Evolutionary conservation across 1,140 invertebrate species (phyloP).

Genomic region (Xylocopa sonorina): DNA sequence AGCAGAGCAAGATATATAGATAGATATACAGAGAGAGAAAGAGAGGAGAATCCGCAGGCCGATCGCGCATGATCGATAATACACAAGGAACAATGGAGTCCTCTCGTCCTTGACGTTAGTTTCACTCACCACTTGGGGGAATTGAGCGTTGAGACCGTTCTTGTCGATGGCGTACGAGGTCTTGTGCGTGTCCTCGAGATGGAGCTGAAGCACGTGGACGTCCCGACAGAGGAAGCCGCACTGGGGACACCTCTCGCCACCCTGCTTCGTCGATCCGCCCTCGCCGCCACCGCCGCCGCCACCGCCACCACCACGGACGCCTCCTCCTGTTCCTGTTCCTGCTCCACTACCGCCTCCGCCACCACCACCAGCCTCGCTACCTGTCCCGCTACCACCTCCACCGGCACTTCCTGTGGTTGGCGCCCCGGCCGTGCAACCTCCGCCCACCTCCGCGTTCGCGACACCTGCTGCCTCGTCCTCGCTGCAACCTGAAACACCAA

Average conservation of each 20-base stretch:
- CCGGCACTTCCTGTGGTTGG: constrained; percentile 66
- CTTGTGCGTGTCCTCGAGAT: constrained; percentile 80
- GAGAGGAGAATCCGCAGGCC: not conserved
- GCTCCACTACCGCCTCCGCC: constrained; percentile 48
- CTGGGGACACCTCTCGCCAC: constrained; percentile 78
- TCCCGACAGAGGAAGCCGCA: constrained; percentile 79
- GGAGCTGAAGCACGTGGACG: constrained; percentile 78
- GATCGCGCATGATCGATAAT: constrained; percentile 47
- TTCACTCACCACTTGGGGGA: constrained; percentile 81
- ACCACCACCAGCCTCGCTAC: constrained; percentile 42
- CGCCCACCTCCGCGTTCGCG: constrained; percentile 77
- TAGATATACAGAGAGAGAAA: not conserved
- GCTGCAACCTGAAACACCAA: constrained; percentile 77
- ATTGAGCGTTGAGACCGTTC: constrained; percentile 79
- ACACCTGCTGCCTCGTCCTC: constrained; percentile 79
- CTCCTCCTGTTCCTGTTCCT: constrained; percentile 43
- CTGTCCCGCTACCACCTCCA: constrained; percentile 65
- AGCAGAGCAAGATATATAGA: not conserved
- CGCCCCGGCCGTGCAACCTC: constrained; percentile 75
- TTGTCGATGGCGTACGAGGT: constrained; percentile 77
- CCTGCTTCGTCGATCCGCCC: constrained; percentile 64
- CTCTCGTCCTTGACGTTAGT: constrained; percentile 62
- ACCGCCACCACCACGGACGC: constrained; percentile 57
- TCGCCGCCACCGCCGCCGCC: constrained; percentile 50
- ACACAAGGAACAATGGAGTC: constrained; percentile 47